Evolutionary conservation across 92 coral and sea anemone species (phyloP).

Genomic region (Phenganax subtilis): DNA sequence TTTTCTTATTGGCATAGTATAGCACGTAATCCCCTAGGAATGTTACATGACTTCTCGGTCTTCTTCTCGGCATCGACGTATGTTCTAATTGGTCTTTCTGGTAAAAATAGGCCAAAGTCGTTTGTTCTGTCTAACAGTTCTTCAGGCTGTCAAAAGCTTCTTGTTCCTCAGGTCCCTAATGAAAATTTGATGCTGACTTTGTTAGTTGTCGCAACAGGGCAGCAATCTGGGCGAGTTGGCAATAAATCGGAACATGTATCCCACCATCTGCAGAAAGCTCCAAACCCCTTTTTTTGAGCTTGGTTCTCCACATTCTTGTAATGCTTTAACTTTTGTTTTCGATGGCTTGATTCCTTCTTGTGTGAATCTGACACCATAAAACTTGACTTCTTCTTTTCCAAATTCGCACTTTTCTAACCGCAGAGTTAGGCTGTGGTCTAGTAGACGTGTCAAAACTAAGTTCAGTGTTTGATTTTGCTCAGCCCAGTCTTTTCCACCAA

Average conservation of each 20-base stretch:
- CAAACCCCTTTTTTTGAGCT: too few species aligned
- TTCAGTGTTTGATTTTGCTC: too few species aligned
- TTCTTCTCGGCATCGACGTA: background rate
- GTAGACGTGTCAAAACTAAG: too few species aligned
- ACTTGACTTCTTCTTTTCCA: background rate
- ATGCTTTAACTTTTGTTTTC: background rate
- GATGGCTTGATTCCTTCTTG: background rate
- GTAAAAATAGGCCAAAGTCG: background rate
- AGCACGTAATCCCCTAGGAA: background rate
- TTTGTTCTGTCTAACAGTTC: constrained; percentile 14
- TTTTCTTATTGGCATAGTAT: background rate
- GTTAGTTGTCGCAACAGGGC: too few species aligned
- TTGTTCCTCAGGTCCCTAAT: constrained; percentile 28
- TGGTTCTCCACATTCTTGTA: too few species aligned
- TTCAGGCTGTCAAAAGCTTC: constrained; percentile 26
- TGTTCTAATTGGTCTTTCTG: background rate
- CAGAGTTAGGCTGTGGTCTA: too few species aligned
- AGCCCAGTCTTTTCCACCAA: too few species aligned
- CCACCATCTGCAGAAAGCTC: too few species aligned
- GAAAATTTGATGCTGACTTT: background rate
- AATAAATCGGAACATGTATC: too few species aligned
- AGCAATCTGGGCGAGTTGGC: too few species aligned
- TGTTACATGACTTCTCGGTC: background rate
- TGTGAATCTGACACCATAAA: constrained; percentile 34
- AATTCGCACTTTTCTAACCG: too few species aligned